Base-by-base conservation (phyloP, 2,797 vertebrate genomes). In the Scolopax bukidnonensis region DNA sequence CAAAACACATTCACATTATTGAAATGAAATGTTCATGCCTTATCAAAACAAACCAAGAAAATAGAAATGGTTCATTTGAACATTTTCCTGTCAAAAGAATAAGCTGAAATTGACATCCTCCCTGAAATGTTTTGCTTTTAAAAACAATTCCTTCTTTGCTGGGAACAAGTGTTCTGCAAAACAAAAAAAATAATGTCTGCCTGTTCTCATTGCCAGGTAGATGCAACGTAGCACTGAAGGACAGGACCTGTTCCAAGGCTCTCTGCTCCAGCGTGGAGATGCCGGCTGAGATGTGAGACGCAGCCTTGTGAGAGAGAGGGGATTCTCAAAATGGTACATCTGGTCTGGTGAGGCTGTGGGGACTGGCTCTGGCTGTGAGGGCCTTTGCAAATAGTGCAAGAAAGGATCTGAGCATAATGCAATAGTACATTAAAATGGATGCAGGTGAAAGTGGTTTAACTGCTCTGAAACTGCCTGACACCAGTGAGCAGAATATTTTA, bases 11-110 rank as follows among this genome's bases (percentile, higher is more conserved):
- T 75, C 57, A 43, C 41, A n/a, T 90, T 91, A 93, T 81, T 84
- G 53, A 93, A 94, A 90, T 78, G 71, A 94, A 95, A 90, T 24
- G 61, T 64, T 91, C 27, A 73, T 61, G 36, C 15, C 30, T 84
- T 88, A 86, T 79, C 75, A 87, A 93, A 88, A 88, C 56, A 82
- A 87, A 93, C 47, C 56, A 91, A 86, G 47, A 95, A 95, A 90
- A 91, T 47, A 93, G 23, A 86, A 95, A 75, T 16, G 45, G 33
- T 38, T 91, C 73, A 78, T 93, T 94, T 88, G 75, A 97, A 88
- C 43, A 65, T 53, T 78, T 80, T 68, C 27, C 13, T 90, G 40
- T 65, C 47, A 32, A 54, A 74, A n/a, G 47, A 27, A 36, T 5
- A 45, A 14, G 8, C 9, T 60, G 53, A 77, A 93, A 91, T 45